Evolutionary conservation across 2,797 vertebrate genomes (phyloP), one percentile per base, ranked within the genome.

Genomic region (Sebastes steindachneri): DNA sequence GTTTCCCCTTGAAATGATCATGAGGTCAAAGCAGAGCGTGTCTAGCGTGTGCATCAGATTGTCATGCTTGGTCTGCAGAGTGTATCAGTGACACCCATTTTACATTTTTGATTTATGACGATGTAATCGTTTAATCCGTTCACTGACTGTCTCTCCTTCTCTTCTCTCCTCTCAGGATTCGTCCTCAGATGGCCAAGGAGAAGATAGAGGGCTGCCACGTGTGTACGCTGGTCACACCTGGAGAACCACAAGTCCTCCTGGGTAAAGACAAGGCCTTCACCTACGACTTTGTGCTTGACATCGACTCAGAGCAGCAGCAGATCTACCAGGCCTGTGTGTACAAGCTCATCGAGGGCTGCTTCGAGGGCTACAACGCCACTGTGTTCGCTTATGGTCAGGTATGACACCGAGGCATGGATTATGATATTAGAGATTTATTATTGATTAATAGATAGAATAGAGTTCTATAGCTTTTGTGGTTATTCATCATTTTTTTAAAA

Each of bases 261-360:
- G 98, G 98, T 70, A 99, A 99, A 91, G 98, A 99, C 96, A 99
- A 99, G 84, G 98, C 98, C 84, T 99, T 99, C 91, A 99, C 98
- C 31, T 99, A 99, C 0, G 98, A 99, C 95, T 99, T 96, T 82
- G 97, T 99, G 85, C 99, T 99, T 4, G 97, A 99, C 91, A 41
- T 97, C 54, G 96, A 97, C 68, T 96, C 97, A 0, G 97, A 97
- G 92, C 98, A 99, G 93, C 93, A 97, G 9, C 83, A 93, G 68
- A 96, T 99, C 83, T 98, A 99, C 73, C 92, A 95, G 0, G 92
- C 95, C 1, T 98, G 98, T 0, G 98, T 99, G 77, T 86, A 96
- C 89, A 97, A 96, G 89, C 97, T 99, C 72, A 97, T 99, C 0
- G 98, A 99, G 86, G 98, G 98, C 90, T 99, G 98, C 95, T 97